Percentiles rank a stretch among this genome's conserved stretches.
These are phyloP conservation scores for Marmota flaviventris DNA, from an alignment of 2,113 vertebrate species.

Conservation along the genomic window DNA sequence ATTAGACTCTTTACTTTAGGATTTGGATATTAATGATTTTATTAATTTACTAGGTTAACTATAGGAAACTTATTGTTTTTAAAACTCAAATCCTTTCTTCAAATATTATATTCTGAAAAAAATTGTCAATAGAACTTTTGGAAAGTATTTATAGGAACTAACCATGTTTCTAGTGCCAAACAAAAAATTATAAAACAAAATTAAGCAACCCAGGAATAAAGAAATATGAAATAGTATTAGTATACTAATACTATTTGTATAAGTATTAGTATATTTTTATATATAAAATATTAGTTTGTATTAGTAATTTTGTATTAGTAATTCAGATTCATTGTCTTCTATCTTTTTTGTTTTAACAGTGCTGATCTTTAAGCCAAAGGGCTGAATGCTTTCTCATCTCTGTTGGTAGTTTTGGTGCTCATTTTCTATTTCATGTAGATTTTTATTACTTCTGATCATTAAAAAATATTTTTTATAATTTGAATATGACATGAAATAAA, in stretches of 20 bases:
- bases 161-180: too few species aligned
- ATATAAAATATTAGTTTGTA: too few species aligned
- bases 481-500: neutral
- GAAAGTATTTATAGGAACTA: too few species aligned
- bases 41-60: too few species aligned
- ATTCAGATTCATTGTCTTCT: neutral
- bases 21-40: neutral
- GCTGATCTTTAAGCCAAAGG: neutral
- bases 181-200: too few species aligned
- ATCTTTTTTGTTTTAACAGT: neutral
- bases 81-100: too few species aligned
- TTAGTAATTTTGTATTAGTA: neutral
- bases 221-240: neutral
- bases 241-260: too few species aligned
- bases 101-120: too few species aligned
- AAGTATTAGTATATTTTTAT: too few species aligned
- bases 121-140: too few species aligned
- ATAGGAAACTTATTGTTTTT: too few species aligned
- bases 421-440: neutral
- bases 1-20: neutral
- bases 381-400: neutral
- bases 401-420: neutral
- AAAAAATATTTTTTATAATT: neutral
- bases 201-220: neutral
- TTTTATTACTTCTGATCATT: neutral